Base-by-base conservation (phyloP, 2,888 invertebrate species). In the Imbricaverruca yamaguchii region DNA sequence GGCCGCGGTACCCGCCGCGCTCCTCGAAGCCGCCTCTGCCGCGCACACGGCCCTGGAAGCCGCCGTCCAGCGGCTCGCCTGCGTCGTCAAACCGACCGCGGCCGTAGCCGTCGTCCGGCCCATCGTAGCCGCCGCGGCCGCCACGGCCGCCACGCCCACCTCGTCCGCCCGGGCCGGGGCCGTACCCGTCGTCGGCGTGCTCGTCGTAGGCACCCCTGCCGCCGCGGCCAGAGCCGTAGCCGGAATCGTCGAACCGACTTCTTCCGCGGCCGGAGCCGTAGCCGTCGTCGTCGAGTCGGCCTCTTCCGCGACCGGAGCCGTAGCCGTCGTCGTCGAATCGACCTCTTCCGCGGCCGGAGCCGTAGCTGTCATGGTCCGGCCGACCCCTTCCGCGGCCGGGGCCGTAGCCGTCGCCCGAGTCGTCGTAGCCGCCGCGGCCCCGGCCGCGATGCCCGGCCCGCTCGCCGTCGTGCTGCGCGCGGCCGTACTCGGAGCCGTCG, bases 31-130 rank as follows among this genome's bases (percentile, higher is more conserved):
- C 25, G 81, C 82, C 82, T 61, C 74, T 57, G 25, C 55, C 6
- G 25, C 74, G 13, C 25, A 77, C 63, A 55, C 80, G 69, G 23
- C 81, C 81, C 15, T 39, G 39, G 39, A 39, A 39, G 4, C 39
- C 39, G 1, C 39, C 39, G 39, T 39, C 39, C 39, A 39, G 39
- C 39, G 39, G 39, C 39, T 39, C 81, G 69, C 80, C 81, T 25
- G 80, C 81, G 39, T 79, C 79, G 56, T 80, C 80, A 56, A 55
- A 21, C 23, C 65, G 10, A 21, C 23, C 56, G 18, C 78, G 21
- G 23, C 80, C 63, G 81, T 80, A 79, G 61, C 79, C 81, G 78
- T 81, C 82, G 23, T 80, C 81, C 25, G 80, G 63, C 56, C n/a
- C 81, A 63, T 80, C 81, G 61, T 80, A 80, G 39, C 77, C 79